Base-by-base conservation (phyloP, 2,797 vertebrate genomes). In the Phoxinus dragarum region DNA sequence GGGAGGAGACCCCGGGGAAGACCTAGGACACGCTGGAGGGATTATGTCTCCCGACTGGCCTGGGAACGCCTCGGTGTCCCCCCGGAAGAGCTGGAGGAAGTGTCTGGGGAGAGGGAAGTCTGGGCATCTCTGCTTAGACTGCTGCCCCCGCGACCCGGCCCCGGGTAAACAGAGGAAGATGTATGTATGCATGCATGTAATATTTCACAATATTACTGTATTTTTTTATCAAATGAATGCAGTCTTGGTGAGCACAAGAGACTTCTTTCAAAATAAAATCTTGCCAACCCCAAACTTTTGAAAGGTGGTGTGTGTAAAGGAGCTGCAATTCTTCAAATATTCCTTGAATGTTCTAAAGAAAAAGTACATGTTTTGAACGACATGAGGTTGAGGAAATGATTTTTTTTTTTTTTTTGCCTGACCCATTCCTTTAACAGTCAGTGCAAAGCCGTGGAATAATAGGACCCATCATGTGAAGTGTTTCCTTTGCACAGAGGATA, bases 381-480 rank as follows among this genome's bases (percentile, higher is more conserved):
- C 52, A n/a, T 56, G 54, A 59, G 68, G 38, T 14, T 71, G 6
- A 11, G 31, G 10, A 74, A 52, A 52, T 36, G 0, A 74, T 52
- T 44, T 44, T 0, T 47, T 47, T 10, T 3, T 0, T 64, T 40
- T 47, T 31, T 34, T 42, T 44, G 52, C 7, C 14, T 36, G 8
- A 82, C n/a, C 38, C 31, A 61, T 42, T 61, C 4, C 23, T 27
- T 44, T 47, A 66, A 67, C 19, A 47, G 59, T 47, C 38, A 19
- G 44, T 5, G 17, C 27, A 44, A 40, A 44, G 40, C 27, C 17
- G 16, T 44, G 69, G 36, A 36, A 83, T 31, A 75, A 27, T 21
- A 47, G 44, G 34, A 78, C 54, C 49, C 14, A 36, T 56, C 75
- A 75, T 31, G 52, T 77, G 76, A 66, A 72, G 83, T 82, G 84